Conservation (phyloP, 2,797 vertebrate genomes). For the Chiloscyllium punctatum region DNA sequence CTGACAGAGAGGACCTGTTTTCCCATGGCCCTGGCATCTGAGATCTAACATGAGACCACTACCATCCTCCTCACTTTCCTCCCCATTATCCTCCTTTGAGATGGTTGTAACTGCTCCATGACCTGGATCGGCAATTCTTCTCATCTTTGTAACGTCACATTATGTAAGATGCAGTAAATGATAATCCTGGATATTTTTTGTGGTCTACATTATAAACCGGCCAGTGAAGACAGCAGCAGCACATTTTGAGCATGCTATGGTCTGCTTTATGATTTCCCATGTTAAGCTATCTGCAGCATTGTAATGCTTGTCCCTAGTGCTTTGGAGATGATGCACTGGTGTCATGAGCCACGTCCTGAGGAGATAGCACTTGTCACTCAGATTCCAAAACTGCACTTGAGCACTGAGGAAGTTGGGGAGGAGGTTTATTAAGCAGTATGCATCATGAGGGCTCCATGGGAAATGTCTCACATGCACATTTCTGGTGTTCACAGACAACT, state of each 20-base stretch:
- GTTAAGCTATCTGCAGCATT: not conserved
- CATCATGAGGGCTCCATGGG: too few relatives aligned
- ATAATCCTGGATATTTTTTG: not conserved
- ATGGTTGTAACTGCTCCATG: too few relatives aligned
- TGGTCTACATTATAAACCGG: too few relatives aligned
- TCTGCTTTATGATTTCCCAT: not conserved
- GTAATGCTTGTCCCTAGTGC: too few relatives aligned
- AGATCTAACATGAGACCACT: not conserved
- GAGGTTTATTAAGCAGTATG: too few relatives aligned
- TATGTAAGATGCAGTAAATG: not conserved
- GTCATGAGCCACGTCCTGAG: too few relatives aligned
- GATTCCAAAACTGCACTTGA: too few relatives aligned
- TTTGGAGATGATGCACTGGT: too few relatives aligned
- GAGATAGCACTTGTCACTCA: too few relatives aligned
- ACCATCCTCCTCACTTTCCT: not conserved
- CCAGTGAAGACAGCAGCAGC: not conserved
- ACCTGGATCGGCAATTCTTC: not conserved
- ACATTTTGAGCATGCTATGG: not conserved
- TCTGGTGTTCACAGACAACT: too few relatives aligned
- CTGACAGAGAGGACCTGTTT: not conserved
- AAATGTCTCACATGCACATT: too few relatives aligned
- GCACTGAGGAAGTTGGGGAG: too few relatives aligned
- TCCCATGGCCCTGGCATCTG: not conserved
- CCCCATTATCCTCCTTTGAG: not conserved
- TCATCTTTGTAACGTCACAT: not conserved